phyloP scores from a whole-genome alignment of 37 sponge, comb jelly and placozoan genomes.

The Cladorhizidae sp. region DNA sequence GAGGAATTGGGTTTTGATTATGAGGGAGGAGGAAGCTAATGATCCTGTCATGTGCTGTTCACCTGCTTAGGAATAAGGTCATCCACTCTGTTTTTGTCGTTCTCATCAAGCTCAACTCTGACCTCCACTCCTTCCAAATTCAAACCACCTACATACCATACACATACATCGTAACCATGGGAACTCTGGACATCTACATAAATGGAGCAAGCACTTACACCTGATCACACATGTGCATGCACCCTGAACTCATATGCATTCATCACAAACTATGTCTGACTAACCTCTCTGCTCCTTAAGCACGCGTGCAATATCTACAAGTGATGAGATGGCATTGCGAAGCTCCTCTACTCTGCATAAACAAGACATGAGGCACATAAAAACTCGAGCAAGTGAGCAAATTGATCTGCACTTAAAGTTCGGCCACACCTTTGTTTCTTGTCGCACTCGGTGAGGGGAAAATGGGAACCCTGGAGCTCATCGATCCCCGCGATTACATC shows the following conservation, averaged over 20 bases:
- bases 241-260: background rate
- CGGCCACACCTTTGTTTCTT: constrained; percentile 17
- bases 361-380: background rate
- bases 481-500: constrained; percentile 18
- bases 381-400: no score
- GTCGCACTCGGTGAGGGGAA: constrained; percentile 3
- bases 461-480: constrained; percentile 32
- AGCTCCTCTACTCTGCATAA: constrained; percentile 52
- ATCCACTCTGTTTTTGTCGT: constrained; percentile 43
- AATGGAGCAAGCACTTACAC: background rate
- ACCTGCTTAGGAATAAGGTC: constrained; percentile 77
- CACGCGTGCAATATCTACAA: constrained; percentile 45
- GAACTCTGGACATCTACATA: background rate
- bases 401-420: no score
- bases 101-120: constrained; percentile 40
- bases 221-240: background rate
- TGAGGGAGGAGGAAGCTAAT: background rate
- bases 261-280: background rate
- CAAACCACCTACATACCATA: constrained; percentile 44
- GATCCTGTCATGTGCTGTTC: background rate
- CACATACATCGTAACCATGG: background rate
- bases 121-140: constrained; percentile 77
- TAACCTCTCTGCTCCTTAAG: constrained; percentile 40
- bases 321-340: constrained; percentile 9
- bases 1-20: no score